phyloP scores from a whole-genome alignment of 2,888 invertebrate genomes.

The Polyploca ridens region DNA sequence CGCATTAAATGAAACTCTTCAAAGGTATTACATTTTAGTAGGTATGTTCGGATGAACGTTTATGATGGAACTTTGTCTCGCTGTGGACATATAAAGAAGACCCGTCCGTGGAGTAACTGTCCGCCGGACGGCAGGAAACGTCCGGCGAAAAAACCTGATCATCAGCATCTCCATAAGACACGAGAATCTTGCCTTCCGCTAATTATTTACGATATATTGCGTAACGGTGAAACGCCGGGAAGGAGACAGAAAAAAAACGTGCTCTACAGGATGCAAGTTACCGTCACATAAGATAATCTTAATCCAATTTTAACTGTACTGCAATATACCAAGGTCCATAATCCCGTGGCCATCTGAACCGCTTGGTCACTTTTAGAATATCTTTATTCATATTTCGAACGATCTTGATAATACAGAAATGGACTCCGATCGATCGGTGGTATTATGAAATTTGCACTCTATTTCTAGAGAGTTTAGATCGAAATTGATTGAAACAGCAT shows the following conservation, averaged over 20 bases:
- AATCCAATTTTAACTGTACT: slow-evolving; percentile 56
- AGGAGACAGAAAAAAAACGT: slow-evolving; percentile 79
- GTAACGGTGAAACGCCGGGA: slow-evolving; percentile 84
- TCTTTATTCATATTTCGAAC: slow-evolving; percentile 82
- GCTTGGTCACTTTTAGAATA: slow-evolving; percentile 76
- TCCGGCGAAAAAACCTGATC: slow-evolving; percentile 76
- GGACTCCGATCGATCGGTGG: slow-evolving; percentile 62
- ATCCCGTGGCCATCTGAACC: slow-evolving; percentile 42
- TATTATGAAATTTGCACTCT: slow-evolving; percentile 56
- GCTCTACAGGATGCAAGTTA: slow-evolving; percentile 76
- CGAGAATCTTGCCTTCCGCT: slow-evolving; percentile 83
- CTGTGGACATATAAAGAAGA: slow-evolving; percentile 49
- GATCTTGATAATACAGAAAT: slow-evolving; percentile 76
- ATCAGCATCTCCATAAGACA: slow-evolving; percentile 81
- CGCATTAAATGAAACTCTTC: slow-evolving; percentile 24
- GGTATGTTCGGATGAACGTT: slow-evolving; percentile 30
- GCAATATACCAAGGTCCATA: slow-evolving; percentile 54
- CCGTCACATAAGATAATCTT: slow-evolving; percentile 51
- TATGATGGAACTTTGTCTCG: slow-evolving; percentile 36
- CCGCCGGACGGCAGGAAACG: slow-evolving; percentile 69
- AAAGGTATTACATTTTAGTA: slow-evolving; percentile 31
- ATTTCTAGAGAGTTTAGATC: slow-evolving; percentile 45
- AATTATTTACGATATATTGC: slow-evolving; percentile 85
- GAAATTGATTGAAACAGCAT: slow-evolving; percentile 34
- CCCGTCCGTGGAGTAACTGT: slow-evolving; percentile 49